Percentiles rank a stretch among this genome's conserved stretches.
Conservation (phyloP, 2,888 invertebrate species). For the Rhagonycha lutea region DNA sequence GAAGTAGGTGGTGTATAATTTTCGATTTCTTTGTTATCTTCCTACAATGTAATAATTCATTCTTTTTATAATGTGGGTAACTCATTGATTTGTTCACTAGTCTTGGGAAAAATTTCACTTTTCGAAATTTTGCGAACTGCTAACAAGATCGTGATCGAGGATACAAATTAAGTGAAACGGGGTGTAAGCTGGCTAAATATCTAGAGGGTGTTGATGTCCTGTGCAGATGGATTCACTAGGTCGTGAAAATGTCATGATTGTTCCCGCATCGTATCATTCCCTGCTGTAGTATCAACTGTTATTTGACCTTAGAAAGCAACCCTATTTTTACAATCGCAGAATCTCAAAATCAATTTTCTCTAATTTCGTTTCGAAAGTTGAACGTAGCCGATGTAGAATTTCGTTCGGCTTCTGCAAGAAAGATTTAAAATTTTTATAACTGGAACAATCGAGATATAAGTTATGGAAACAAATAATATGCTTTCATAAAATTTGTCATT, state of each 20-base stretch:
- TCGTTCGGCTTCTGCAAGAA: neutral
- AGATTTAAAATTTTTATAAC: neutral
- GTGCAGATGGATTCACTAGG: constrained; percentile 36
- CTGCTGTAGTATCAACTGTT: constrained; percentile 25
- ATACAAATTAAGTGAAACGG: constrained; percentile 26
- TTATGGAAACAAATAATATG: constrained; percentile 22
- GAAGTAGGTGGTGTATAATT: neutral
- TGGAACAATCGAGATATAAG: constrained; percentile 14
- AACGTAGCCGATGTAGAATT: neutral
- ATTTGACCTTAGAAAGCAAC: constrained; percentile 12
- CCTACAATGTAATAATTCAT: neutral
- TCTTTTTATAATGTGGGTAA: neutral
- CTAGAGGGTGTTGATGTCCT: constrained; percentile 38
- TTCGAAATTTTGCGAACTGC: neutral
- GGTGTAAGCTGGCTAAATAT: constrained; percentile 23
- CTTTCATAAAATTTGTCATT: constrained; percentile 30
- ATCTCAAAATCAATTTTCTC: neutral
- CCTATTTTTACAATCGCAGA: neutral
- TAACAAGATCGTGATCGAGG: constrained; percentile 1
- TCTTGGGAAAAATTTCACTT: too few species aligned
- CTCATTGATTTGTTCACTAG: neutral
- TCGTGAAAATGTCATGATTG: constrained; percentile 40
- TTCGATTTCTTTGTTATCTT: neutral
- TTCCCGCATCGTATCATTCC: constrained; percentile 34
- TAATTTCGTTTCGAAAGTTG: neutral